These are phyloP conservation scores for Nymphicus hollandicus DNA, from an alignment of 2,113 vertebrate species.

Conservation along the genomic window DNA sequence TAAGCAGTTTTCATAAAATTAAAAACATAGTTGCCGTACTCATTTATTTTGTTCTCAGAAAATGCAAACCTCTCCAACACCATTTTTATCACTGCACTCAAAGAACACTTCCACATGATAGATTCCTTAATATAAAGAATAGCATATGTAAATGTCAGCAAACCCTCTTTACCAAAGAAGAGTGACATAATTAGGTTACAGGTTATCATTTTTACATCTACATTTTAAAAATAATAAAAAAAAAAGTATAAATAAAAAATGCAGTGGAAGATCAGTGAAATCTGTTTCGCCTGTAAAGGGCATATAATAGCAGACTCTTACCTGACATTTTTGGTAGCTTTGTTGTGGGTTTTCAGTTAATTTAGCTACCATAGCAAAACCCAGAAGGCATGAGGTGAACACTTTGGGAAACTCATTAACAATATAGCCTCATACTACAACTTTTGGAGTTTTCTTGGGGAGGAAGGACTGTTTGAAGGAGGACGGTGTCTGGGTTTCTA, in stretches of 20 bases:
- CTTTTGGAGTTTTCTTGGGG: fast-evolving
- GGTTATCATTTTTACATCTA: neutral
- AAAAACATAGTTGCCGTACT: neutral
- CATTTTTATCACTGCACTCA: neutral
- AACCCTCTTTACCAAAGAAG: neutral
- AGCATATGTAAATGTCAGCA: neutral
- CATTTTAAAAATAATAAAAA: neutral
- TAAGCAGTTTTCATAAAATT: neutral
- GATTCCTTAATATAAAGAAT: neutral
- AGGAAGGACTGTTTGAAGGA: neutral
- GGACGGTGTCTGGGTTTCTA: neutral
- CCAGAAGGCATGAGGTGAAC: neutral
- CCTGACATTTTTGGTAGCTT: neutral
- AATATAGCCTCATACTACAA: neutral
- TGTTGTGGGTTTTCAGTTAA: neutral
- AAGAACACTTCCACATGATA: neutral
- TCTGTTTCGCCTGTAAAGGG: neutral
- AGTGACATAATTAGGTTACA: neutral
- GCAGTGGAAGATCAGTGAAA: neutral
- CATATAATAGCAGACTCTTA: neutral
- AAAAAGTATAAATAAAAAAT: neutral
- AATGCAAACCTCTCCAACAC: neutral
- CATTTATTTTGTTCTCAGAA: neutral
- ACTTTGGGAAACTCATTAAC: neutral
- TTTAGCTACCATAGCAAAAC: neutral